Evolutionary conservation across 2,888 invertebrate genomes (phyloP), one percentile per base, ranked within the genome.

Genomic region (Brenthis daphne): DNA sequence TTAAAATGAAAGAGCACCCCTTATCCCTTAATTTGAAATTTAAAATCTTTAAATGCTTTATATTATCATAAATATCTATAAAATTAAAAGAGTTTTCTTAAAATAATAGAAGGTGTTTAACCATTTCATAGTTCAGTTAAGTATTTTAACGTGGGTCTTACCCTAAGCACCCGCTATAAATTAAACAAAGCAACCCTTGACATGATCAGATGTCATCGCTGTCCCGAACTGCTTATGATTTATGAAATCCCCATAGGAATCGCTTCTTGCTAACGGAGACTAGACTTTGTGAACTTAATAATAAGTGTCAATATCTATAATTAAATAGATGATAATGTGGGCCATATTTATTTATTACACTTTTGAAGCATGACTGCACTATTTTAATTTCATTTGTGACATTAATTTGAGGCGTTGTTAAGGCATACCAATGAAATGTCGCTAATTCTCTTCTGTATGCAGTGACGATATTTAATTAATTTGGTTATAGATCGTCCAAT

Each of bases 171-270:
- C 53, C 65, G 61, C 53, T 63, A 33, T 53, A 47, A 53, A 66
- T 58, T 54, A 66, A 43, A 73, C 68, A 67, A 71, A 65, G 61
- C 61, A 61, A 65, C 61, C 61, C 60, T 60, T 57, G 58, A 70
- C 65, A 57, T 65, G 70, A 73, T 68, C 72, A 71, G 66, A 74
- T 74, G 75, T 75, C 74, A 71, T 66, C 75, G 71, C 70, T 67
- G 60, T 61, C 72, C 66, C 73, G 56, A 72, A 73, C 64, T 73
- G 61, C 65, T 67, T 68, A 69, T 73, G 72, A 72, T 73, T 70
- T 73, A 73, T 69, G 53, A 43, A 64, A 68, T 61, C 66, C 68
- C 73, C 64, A 48, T 56, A 55, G 71, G 66, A 71, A 4, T 11
- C 13, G 33, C 4, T 16, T 2, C 24, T 43, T 16, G 24, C 11